Evolutionary conservation across 2,888 invertebrate genomes (phyloP), one percentile per base, ranked within the genome.

Genomic region (Sinelater perroti): DNA sequence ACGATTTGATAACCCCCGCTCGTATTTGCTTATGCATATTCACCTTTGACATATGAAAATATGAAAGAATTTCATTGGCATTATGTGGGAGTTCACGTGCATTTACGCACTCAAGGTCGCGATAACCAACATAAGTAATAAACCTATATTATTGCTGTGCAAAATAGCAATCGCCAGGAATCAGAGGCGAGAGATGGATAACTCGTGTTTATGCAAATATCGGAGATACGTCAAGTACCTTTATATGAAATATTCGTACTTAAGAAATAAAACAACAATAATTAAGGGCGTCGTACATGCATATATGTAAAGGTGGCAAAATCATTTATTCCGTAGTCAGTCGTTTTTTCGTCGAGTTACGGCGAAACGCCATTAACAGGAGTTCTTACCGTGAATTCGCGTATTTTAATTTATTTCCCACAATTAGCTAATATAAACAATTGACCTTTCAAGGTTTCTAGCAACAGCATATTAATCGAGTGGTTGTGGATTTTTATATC

Each of bases 21-120:
- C 7, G 28, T 28, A n/a, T 13, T 5, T 26, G 20, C 26, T 13
- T 33, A 42, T 33, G 24, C 4, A 35, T 17, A 35, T 42, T 49
- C 50, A 56, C 56, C 56, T 56, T 36, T 56, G 56, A 50, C 56
- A 40, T 56, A 42, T 55, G 55, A 55, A 55, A 55, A 54, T 54
- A 46, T 46, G 38, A 55, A 55, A 47, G 21, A 40, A 55, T 30
- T 55, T 47, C 44, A 47, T 30, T 33, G 53, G 26, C 30, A 53
- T 35, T 33, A 35, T 44, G 56, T 44, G 46, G 44, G 36, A 38
- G 57, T 46, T 40, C 21, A 30, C 46, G 30, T 51, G 45, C 51
- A 56, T 44, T 36, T 35, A 56, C n/a, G 35, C 30, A 44, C 28
- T 35, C 50, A 51, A 56, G 56, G 56, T 51, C 56, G 31, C 42